Percentiles rank a stretch among this genome's conserved stretches.
Evolutionary conservation across 2,888 invertebrate species (phyloP).

Genomic region (Pachymerium ferrugineum): DNA sequence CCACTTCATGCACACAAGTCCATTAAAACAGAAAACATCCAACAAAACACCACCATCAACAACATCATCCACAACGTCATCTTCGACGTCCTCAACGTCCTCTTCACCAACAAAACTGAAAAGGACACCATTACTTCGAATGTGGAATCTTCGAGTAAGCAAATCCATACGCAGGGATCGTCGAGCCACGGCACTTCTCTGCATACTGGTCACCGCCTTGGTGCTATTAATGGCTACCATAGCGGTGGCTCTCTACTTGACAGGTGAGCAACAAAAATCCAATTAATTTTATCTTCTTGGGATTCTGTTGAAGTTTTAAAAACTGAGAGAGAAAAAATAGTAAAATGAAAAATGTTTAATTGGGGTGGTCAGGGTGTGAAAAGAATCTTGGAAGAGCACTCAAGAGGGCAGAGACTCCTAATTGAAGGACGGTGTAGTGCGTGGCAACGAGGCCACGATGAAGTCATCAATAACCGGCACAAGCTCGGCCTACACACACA

Average conservation of each 20-base stretch:
- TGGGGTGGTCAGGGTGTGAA: background rate
- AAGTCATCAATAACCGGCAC: constrained; percentile 9
- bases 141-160: constrained; percentile 20
- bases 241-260: constrained; percentile 29
- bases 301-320: background rate
- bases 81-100: background rate
- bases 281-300: background rate
- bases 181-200: constrained; percentile 28
- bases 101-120: constrained; percentile 2
- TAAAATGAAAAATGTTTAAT: background rate
- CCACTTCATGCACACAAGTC: constrained; percentile 5
- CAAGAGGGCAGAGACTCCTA: background rate
- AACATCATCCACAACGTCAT: background rate
- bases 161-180: background rate
- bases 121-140: constrained; percentile 17
- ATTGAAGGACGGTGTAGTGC: constrained; percentile 14
- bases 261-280: constrained; percentile 29
- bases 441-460: constrained; percentile 16
- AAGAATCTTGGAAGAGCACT: constrained; percentile 4
- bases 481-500: background rate
- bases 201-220: constrained; percentile 28
- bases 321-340: background rate
- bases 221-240: constrained; percentile 27
- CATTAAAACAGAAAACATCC: constrained; percentile 8
- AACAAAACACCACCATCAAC: constrained; percentile 23